Evolutionary conservation across 2,888 invertebrate species (phyloP).

Genomic region (Chironomus tentans): DNA sequence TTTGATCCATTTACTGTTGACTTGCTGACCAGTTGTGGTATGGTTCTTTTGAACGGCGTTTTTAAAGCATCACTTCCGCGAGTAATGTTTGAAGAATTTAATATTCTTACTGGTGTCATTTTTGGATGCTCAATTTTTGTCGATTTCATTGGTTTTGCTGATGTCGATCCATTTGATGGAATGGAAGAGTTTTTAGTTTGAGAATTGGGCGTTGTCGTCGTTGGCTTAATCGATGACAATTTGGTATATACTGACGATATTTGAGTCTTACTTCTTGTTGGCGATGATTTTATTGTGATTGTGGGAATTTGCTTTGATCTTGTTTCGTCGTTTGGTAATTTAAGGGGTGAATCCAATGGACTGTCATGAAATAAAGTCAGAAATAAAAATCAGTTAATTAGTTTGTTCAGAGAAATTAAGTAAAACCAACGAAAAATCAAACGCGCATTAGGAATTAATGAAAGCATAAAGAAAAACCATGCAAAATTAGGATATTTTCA

Average conservation of each 20-base stretch:
- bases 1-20: neutral
- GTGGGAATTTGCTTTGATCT: constrained; percentile 9
- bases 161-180: neutral
- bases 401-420: neutral
- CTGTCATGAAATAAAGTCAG: neutral
- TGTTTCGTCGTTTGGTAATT: neutral
- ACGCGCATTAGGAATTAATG: neutral
- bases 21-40: constrained; percentile 18
- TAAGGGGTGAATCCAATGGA: neutral
- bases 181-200: constrained; percentile 11
- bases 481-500: neutral
- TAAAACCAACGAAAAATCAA: neutral
- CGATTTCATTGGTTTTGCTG: constrained; percentile 24
- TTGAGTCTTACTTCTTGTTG: constrained; percentile 18
- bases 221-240: constrained; percentile 20
- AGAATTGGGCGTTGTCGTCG: neutral
- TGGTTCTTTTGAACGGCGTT: neutral
- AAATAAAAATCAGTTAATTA: neutral
- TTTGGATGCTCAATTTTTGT: constrained; percentile 26
- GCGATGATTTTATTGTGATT: constrained; percentile 9
- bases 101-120: neutral
- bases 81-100: neutral
- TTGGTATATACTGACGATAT: constrained; percentile 22
- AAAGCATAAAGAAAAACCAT: neutral
- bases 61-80: neutral